Conservation (phyloP, 2,888 invertebrate species). For the Ectemnius continuus region DNA sequence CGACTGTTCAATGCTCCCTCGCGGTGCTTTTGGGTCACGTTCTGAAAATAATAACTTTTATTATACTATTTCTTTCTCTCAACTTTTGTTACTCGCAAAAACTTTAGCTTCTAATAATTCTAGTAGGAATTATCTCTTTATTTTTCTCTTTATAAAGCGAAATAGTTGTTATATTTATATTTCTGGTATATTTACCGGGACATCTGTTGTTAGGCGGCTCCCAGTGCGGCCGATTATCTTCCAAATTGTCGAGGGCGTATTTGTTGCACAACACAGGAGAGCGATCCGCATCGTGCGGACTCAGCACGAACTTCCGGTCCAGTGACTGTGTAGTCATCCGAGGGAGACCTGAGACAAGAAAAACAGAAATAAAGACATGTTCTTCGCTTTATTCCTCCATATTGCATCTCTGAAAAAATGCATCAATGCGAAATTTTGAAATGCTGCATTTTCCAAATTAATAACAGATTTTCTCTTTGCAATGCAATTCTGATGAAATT, state of each 20-base stretch:
- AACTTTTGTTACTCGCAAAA: no score
- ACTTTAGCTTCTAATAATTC: no score
- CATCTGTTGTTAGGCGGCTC: constrained; percentile 30
- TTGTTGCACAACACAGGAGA: constrained; percentile 85
- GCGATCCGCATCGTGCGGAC: constrained; percentile 76
- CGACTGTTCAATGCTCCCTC: constrained; percentile 6
- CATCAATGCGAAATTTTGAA: neutral
- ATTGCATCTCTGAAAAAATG: no score
- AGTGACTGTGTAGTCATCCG: constrained; percentile 73
- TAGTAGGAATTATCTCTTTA: no score
- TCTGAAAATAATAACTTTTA: constrained; percentile 5
- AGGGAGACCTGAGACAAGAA: constrained; percentile 64
- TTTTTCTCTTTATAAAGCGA: neutral
- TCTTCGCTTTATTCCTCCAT: no score
- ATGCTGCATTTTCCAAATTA: constrained; percentile 11
- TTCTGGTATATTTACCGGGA: neutral
- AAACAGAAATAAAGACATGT: neutral
- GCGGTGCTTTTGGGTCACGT: constrained; percentile 27
- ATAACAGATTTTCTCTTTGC: no score
- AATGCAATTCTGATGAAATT: no score
- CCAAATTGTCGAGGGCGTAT: constrained; percentile 80
- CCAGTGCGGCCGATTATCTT: constrained; percentile 56
- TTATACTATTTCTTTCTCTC: no score
- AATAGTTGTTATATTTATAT: neutral
- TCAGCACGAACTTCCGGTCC: constrained; percentile 73